These are phyloP conservation scores for Drosophila algonquin DNA, from an alignment of 2,888 invertebrate genomes.

Conservation along the genomic window DNA sequence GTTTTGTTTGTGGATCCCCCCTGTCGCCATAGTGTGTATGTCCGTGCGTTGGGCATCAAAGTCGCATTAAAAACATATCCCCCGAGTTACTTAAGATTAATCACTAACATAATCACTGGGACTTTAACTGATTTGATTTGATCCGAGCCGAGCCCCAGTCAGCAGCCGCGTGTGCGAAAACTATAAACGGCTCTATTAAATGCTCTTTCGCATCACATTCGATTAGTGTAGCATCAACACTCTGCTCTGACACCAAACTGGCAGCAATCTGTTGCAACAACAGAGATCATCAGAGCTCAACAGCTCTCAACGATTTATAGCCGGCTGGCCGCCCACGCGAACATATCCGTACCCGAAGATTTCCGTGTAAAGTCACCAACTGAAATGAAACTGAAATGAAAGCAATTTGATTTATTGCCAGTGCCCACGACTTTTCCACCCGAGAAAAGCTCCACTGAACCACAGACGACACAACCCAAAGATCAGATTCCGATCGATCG, in stretches of 20 bases:
- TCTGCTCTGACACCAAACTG: neutral
- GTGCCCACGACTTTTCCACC: constrained; percentile 72
- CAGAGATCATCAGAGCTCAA: constrained; percentile 23
- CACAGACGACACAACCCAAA: neutral
- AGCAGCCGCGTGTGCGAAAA: constrained; percentile 63
- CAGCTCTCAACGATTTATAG: constrained; percentile 54
- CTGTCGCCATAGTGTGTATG: constrained; percentile 4
- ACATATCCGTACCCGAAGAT: constrained; percentile 43
- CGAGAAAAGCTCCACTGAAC: constrained; percentile 9
- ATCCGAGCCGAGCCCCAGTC: constrained; percentile 42
- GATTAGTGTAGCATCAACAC: constrained; percentile 44
- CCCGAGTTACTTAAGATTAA: constrained; percentile 79
- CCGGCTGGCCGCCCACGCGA: constrained; percentile 70
- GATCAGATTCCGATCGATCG: constrained; percentile 16
- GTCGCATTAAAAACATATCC: constrained; percentile 78
- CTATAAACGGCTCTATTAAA: constrained; percentile 63
- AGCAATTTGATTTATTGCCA: constrained; percentile 71
- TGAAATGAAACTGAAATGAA: constrained; percentile 53
- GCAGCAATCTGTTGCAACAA: constrained; percentile 57
- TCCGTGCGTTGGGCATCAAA: constrained; percentile 59
- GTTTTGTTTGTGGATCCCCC: constrained; percentile 27
- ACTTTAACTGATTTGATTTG: constrained; percentile 72
- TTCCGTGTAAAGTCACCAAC: constrained; percentile 48
- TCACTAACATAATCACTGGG: constrained; percentile 79
- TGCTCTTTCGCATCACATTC: constrained; percentile 44